Base-by-base conservation (phyloP, 1,140 invertebrate species). In the Arion vulgaris region DNA sequence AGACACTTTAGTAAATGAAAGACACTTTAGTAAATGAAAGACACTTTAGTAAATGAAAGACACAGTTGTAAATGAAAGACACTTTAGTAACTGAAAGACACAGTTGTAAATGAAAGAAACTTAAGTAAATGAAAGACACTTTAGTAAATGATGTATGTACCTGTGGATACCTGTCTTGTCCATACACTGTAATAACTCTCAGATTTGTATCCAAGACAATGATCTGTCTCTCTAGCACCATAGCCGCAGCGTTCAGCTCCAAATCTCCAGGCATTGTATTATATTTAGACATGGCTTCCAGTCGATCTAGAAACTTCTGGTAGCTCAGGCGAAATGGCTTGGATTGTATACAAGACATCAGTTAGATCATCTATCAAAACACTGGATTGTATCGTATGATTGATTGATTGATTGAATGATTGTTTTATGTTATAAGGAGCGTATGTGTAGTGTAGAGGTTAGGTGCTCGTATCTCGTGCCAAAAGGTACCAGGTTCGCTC, bases 201-300 rank as follows among this genome's bases (percentile, higher is more conserved):
- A 79, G 32, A 36, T 79, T 34, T 39, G 57, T 68, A 41, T 79
- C 34, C 34, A 79, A 38, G 2, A 79, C 77, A 5, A 79, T 11
- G 26, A 79, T 32, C 32, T 23, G 51, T 26, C 77, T 23, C 77
- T 79, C 77, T 32, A 79, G 23, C 9, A 68, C 77, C 51, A 38
- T 66, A 23, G 77, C 23, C 9, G 45, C 57, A 11, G 77, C 77
- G 32, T 79, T 79, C 5, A 79, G 77, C 32, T 79, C 77, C 7
- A 79, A 57, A 32, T 79, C 77, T 11, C 77, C 77, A 17, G 77
- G 77, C 77, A 79, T 79, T 5, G 77, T 79, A 13, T 5, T 34
- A 23, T 32, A 13, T 26, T 39, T 26, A 34, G 77, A 34, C 77
- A 79, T 79, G 32, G 51, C 77, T 7, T 39, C 34, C 32, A 79